phyloP scores from a whole-genome alignment of 2,888 invertebrate genomes.

The Ligdia adustata region DNA sequence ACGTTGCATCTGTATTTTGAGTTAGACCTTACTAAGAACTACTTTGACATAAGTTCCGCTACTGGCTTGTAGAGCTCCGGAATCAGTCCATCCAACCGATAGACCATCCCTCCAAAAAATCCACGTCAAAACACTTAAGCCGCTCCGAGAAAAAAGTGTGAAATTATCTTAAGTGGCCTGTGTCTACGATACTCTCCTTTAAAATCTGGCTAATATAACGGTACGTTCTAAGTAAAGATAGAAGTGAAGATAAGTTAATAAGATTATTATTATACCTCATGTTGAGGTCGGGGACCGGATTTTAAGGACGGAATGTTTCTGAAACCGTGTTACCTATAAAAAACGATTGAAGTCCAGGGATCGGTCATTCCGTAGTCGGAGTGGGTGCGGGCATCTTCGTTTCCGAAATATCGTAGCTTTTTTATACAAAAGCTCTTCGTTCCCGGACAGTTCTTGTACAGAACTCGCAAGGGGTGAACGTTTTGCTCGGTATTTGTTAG shows the following conservation, averaged over 20 bases:
- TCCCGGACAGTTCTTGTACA: slow-evolving; percentile 50
- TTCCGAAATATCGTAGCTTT: slow-evolving; percentile 55
- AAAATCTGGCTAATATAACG: slow-evolving; percentile 76
- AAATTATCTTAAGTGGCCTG: slow-evolving; percentile 79
- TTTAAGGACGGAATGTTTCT: slow-evolving; percentile 79
- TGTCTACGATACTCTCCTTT: slow-evolving; percentile 69
- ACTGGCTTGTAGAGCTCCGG: slow-evolving; percentile 6
- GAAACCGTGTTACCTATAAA: slow-evolving; percentile 81
- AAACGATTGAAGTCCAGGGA: slow-evolving; percentile 75
- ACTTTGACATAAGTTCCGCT: slow-evolving; percentile 4
- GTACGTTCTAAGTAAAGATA: slow-evolving; percentile 81
- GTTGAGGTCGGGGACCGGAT: slow-evolving; percentile 77
- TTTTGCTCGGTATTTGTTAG: slow-evolving; percentile 35
- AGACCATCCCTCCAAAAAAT: slow-evolving; percentile 47
- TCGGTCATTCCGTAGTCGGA: slow-evolving; percentile 75
- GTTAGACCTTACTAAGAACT: no score
- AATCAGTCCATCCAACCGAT: slow-evolving; percentile 41
- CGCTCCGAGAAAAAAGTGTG: slow-evolving; percentile 69
- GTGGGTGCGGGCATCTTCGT: slow-evolving; percentile 74
- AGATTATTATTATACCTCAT: slow-evolving; percentile 80
- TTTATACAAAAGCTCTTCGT: slow-evolving; percentile 54
- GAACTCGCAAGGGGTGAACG: slow-evolving; percentile 53
- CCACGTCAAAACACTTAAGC: slow-evolving; percentile 69
- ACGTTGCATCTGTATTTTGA: no score
- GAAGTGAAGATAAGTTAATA: slow-evolving; percentile 82